These are phyloP conservation scores for Eidolon helvum DNA, from an alignment of 2,113 vertebrate species.

Conservation along the genomic window DNA sequence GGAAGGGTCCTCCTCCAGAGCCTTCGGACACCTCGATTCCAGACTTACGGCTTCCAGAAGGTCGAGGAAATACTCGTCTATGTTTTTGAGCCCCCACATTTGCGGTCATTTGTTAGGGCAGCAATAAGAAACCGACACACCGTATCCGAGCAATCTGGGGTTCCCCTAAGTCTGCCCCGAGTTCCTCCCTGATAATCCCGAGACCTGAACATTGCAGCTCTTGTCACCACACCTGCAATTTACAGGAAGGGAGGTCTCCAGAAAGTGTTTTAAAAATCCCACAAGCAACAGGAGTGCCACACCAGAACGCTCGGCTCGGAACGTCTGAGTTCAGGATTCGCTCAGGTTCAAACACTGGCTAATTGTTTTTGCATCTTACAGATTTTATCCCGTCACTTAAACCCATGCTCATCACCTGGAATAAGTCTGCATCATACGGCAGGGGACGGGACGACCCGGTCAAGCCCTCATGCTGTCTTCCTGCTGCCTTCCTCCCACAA, in stretches of 20 bases:
- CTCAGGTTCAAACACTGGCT: neutral
- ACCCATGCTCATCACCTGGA: neutral
- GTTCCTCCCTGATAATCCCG: neutral
- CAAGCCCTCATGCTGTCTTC: neutral
- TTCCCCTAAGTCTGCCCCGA: neutral
- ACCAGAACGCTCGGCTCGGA: neutral
- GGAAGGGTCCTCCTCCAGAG: neutral
- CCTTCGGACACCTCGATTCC: no score
- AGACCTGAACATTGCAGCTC: neutral
- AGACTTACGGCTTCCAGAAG: neutral
- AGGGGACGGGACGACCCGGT: accelerated
- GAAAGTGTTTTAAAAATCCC: neutral
- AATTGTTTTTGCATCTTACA: neutral
- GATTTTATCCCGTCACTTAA: neutral
- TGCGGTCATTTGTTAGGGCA: neutral
- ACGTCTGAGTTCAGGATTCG: neutral
- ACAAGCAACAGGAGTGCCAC: neutral
- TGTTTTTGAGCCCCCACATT: neutral
- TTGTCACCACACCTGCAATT: neutral
- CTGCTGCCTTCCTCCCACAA: accelerated
- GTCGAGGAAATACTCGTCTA: neutral
- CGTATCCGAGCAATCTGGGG: neutral
- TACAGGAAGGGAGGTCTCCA: neutral
- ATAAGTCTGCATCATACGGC: neutral
- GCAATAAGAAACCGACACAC: neutral